Evolutionary conservation across 1,140 invertebrate genomes (phyloP).

Genomic region (Drosophila orosa): DNA sequence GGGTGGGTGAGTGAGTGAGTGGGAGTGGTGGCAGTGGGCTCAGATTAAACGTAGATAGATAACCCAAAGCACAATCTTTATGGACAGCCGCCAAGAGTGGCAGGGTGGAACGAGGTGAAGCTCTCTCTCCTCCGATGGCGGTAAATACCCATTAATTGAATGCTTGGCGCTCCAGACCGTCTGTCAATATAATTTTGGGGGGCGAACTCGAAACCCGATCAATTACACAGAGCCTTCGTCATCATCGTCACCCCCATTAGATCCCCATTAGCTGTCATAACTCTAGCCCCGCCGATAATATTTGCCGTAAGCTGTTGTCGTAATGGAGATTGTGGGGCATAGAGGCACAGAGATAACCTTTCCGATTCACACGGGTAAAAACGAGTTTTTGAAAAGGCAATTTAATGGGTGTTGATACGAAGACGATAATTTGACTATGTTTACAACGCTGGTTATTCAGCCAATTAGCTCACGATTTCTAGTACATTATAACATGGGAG

Average conservation of each 20-base stretch:
- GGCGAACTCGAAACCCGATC: slow-evolving; percentile 10
- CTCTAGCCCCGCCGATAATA: slow-evolving; percentile 19
- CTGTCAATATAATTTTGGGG: slow-evolving; percentile 37
- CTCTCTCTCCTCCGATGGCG: not conserved
- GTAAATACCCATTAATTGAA: slow-evolving; percentile 22
- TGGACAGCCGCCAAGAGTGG: slow-evolving; percentile 26
- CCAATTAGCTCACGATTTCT: not conserved
- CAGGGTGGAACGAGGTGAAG: slow-evolving; percentile 5
- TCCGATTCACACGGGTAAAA: slow-evolving; percentile 21
- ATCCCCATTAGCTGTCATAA: slow-evolving; percentile 37
- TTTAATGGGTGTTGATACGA: slow-evolving; percentile 12
- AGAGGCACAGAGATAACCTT: slow-evolving; percentile 12
- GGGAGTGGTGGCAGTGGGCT: slow-evolving; percentile 9
- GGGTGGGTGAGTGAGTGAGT: slow-evolving; percentile 4
- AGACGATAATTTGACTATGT: slow-evolving; percentile 1
- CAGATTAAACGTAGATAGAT: slow-evolving; percentile 39
- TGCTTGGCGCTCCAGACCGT: slow-evolving; percentile 14
- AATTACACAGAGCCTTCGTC: slow-evolving; percentile 9
- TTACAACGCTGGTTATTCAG: slow-evolving; percentile 3
- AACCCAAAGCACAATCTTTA: slow-evolving; percentile 37
- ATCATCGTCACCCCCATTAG: slow-evolving; percentile 15
- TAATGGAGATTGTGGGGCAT: slow-evolving; percentile 23
- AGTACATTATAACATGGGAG: not conserved
- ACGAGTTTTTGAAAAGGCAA: slow-evolving; percentile 5
- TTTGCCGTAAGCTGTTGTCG: slow-evolving; percentile 12